phyloP scores from a whole-genome alignment of 2,888 invertebrate genomes.

The Lasioglossum figueresi region DNA sequence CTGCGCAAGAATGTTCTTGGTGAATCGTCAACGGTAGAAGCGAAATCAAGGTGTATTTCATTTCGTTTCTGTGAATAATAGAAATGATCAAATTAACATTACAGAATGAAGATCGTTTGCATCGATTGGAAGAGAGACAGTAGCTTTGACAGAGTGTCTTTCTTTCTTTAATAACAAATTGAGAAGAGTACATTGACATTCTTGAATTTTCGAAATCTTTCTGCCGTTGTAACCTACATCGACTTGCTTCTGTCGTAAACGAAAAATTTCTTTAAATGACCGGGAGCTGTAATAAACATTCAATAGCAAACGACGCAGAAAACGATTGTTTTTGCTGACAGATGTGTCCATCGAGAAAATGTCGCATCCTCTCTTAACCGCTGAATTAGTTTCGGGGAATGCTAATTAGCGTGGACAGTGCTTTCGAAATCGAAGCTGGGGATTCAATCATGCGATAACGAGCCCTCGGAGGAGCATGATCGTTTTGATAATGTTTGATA shows the following conservation, averaged over 20 bases:
- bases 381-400: too few relatives aligned
- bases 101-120: neutral
- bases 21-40: neutral
- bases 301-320: neutral
- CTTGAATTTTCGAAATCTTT: neutral
- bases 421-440: neutral
- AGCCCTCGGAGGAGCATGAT: neutral
- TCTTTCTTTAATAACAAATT: too few relatives aligned
- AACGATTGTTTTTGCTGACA: neutral
- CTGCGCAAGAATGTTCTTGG: neutral
- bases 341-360: too few relatives aligned
- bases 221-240: too few relatives aligned
- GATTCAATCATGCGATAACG: slow-evolving; percentile 5
- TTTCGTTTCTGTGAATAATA: neutral
- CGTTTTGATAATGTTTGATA: slow-evolving; percentile 45
- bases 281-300: too few relatives aligned
- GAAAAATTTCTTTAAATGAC: too few relatives aligned
- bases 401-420: neutral
- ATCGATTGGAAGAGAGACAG: neutral
- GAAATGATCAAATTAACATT: neutral
- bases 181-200: too few relatives aligned
- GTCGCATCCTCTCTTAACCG: too few relatives aligned
- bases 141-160: too few relatives aligned
- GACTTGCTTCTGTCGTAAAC: neutral
- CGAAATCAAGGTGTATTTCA: neutral